Percentiles rank a stretch among this genome's conserved stretches.
phyloP scores from a whole-genome alignment of 2,888 invertebrate genomes.

The Carterocephalus palaemon region DNA sequence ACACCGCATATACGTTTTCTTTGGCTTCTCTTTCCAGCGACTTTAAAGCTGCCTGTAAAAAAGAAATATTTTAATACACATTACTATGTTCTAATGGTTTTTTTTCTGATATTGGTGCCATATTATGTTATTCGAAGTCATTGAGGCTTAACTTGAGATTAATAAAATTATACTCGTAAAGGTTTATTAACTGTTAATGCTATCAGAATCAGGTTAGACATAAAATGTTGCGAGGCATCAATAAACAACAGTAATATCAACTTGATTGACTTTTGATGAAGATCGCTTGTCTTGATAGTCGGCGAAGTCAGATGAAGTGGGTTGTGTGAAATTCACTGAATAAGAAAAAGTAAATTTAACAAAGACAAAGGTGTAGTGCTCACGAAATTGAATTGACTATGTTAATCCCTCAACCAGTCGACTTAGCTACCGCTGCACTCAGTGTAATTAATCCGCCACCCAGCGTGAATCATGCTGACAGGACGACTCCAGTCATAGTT shows the following conservation, averaged over 20 bases:
- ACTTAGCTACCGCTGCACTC: conserved; percentile 40
- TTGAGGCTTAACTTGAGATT: no score
- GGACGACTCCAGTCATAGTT: conserved; percentile 19
- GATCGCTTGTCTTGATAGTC: no score
- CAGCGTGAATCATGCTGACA: conserved; percentile 37
- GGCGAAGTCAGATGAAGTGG: no score
- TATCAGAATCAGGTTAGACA: no score
- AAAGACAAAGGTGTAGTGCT: conserved; percentile 19
- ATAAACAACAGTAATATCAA: no score
- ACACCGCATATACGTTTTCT: conserved; percentile 77
- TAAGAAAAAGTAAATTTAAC: neutral
- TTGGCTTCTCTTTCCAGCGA: conserved; percentile 77
- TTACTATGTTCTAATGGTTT: no score
- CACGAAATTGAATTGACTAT: conserved; percentile 20
- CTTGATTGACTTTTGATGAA: no score
- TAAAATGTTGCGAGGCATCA: no score
- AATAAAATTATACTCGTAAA: no score
- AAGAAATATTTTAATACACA: conserved; percentile 26
- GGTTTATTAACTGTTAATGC: no score
- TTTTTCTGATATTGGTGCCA: no score
- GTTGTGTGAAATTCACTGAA: conserved; percentile 2
- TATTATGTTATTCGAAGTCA: no score
- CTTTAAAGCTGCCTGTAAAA: conserved; percentile 65
- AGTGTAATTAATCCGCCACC: conserved; percentile 43
- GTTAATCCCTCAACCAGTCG: conserved; percentile 37